phyloP scores from a whole-genome alignment of 2,113 vertebrate genomes.

The Pelusios castaneus region DNA sequence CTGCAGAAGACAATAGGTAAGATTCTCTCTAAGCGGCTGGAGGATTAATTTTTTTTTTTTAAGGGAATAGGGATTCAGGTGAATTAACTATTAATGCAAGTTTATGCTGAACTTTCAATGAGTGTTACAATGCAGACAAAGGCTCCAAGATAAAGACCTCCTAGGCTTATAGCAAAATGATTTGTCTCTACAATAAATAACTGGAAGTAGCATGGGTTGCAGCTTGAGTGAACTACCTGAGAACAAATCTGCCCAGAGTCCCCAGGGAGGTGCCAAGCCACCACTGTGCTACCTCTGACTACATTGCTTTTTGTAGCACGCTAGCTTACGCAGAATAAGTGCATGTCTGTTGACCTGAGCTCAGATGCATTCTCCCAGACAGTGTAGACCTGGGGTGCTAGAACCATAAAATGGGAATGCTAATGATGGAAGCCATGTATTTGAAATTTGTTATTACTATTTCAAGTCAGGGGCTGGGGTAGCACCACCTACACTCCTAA shows the following conservation, averaged over 20 bases:
- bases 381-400: neutral
- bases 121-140: neutral
- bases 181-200: neutral
- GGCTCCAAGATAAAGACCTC: neutral
- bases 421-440: too few relatives aligned
- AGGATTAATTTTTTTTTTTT: slow-evolving; percentile 38
- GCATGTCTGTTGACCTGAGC: neutral
- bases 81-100: slow-evolving; percentile 15
- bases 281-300: neutral
- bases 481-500: too few relatives aligned
- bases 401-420: too few relatives aligned
- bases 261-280: neutral
- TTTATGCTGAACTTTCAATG: slow-evolving; percentile 24
- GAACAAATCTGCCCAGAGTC: neutral
- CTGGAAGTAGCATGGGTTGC: too few relatives aligned
- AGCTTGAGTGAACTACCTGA: neutral
- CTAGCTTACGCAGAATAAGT: neutral
- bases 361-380: neutral
- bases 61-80: neutral
- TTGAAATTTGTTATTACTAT: too few relatives aligned
- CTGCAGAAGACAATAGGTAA: slow-evolving; percentile 43
- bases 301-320: neutral
- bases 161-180: neutral
- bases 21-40: slow-evolving; percentile 32
- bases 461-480: too few relatives aligned